Base-by-base conservation (phyloP, 1,140 invertebrate genomes). In the Fopius arisanus region DNA sequence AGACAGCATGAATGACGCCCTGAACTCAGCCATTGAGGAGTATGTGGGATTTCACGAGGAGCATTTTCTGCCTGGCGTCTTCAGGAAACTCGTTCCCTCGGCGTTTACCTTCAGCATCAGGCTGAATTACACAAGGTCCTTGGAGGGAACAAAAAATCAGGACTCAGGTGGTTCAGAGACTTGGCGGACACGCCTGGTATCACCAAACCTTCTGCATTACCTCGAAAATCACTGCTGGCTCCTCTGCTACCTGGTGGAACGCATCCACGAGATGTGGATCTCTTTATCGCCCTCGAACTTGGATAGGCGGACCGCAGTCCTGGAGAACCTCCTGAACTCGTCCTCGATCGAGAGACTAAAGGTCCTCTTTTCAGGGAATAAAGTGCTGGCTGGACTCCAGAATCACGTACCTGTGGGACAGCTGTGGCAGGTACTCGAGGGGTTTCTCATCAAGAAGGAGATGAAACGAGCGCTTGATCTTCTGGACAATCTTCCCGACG, bases 191-290 rank as follows among this genome's bases (percentile, higher is more conserved):
- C 68, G 74, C 54, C 68, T 41, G n/a, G 72, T 86, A 40, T 78
- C 79, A 70, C 31, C 82, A n/a, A 82, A 72, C 16, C 72, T 91
- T 6, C 81, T 92, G 26, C 88, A 87, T 66, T 92, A 91, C 69
- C 85, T 92, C 4, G 84, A 88, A 65, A 86, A 87, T 37, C 86
- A 91, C 66, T 91, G 91, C 76, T 89, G 88, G 88, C 66, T 92
- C 1, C 73, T 92, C 21, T 90, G 90, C 1, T 89, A 90, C 75
- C 80, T 92, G 3, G 77, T 91, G 19, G 86, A 88, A 71, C 86
- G 87, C 41, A 87, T 91, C 74, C 84, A 90, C 69, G 81, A 76
- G 74, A 81, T n/a, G n/a, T n/a, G n/a, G 31, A 75, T 66, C 72
- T 83, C 72, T n/a, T n/a, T n/a, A n/a, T n/a, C 71, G 83, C 75